Conservation (phyloP, 2,888 invertebrate genomes). For the Morpho helenor region DNA sequence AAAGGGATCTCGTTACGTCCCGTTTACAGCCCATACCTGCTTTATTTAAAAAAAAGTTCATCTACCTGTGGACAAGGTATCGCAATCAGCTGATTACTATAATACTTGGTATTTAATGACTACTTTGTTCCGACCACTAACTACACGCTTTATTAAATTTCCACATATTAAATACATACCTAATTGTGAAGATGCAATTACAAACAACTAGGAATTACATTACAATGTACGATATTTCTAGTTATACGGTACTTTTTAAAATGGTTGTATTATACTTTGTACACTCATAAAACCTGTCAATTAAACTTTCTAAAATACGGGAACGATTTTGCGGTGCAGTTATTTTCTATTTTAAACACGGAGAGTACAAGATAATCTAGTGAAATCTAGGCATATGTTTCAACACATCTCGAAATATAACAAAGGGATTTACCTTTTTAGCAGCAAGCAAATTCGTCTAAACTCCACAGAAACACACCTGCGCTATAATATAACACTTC, state of each 20-base stretch:
- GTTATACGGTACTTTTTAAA: slow-evolving; percentile 28
- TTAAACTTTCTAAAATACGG: slow-evolving; percentile 50
- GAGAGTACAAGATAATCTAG: slow-evolving; percentile 11
- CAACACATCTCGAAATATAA: slow-evolving; percentile 33
- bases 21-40: slow-evolving; percentile 11
- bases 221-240: slow-evolving; percentile 2
- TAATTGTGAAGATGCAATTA: slow-evolving; percentile 4
- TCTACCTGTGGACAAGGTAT: slow-evolving; percentile 9
- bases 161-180: neutral
- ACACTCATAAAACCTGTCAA: slow-evolving; percentile 32
- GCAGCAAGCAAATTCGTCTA: slow-evolving; percentile 57
- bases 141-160: neutral
- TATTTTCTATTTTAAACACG: neutral
- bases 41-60: slow-evolving; percentile 9
- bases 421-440: slow-evolving; percentile 60
- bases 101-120: no score
- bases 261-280: slow-evolving; percentile 34
- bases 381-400: slow-evolving; percentile 54
- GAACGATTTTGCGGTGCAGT: slow-evolving; percentile 22
- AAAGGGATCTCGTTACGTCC: slow-evolving; percentile 13
- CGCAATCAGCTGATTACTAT: slow-evolving; percentile 21
- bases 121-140: neutral
- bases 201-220: slow-evolving; percentile 9
- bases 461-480: slow-evolving; percentile 64
- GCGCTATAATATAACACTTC: slow-evolving; percentile 78